Percentiles rank a stretch among this genome's conserved stretches.
Evolutionary conservation across 2,113 vertebrate genomes (phyloP).

Genomic region (Odontophorus gujanensis): DNA sequence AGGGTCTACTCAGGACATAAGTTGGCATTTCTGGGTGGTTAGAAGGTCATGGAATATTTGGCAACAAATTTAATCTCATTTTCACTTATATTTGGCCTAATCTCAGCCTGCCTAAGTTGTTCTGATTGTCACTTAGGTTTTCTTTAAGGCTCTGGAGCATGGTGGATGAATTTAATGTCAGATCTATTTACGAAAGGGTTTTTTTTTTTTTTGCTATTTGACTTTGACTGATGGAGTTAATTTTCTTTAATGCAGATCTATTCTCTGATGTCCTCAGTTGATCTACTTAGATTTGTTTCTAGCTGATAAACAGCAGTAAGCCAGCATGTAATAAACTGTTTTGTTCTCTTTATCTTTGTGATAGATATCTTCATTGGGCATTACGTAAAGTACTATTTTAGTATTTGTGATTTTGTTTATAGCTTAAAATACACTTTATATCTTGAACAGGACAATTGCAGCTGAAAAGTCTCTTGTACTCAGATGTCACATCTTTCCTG

Average conservation of each 20-base stretch:
- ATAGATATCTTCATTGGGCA: constrained; percentile 6
- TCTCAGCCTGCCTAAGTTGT: not conserved
- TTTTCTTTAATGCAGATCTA: constrained; percentile 50
- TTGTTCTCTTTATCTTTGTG: constrained; percentile 9
- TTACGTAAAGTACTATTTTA: not conserved
- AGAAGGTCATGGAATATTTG: not conserved
- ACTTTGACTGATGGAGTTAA: constrained; percentile 51
- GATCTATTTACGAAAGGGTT: not conserved
- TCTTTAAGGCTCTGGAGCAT: not conserved
- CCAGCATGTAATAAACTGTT: not conserved
- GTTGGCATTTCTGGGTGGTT: not conserved
- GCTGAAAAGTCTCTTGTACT: not conserved
- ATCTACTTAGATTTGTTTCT: constrained; percentile 37
- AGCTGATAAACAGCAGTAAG: constrained; percentile 27
- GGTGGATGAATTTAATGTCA: constrained; percentile 4
- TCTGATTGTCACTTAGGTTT: not conserved
- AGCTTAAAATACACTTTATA: not conserved
- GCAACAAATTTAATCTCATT: constrained; percentile 3
- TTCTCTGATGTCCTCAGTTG: constrained; percentile 34
- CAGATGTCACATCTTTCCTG: not conserved
- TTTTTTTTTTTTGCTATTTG: not conserved
- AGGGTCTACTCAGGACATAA: not conserved
- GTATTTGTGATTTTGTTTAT: constrained; percentile 5
- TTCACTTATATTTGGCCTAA: constrained; percentile 4
- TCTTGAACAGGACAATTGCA: not conserved